Base-by-base conservation (phyloP, 2,888 invertebrate species). In the Anthophora plumipes region DNA sequence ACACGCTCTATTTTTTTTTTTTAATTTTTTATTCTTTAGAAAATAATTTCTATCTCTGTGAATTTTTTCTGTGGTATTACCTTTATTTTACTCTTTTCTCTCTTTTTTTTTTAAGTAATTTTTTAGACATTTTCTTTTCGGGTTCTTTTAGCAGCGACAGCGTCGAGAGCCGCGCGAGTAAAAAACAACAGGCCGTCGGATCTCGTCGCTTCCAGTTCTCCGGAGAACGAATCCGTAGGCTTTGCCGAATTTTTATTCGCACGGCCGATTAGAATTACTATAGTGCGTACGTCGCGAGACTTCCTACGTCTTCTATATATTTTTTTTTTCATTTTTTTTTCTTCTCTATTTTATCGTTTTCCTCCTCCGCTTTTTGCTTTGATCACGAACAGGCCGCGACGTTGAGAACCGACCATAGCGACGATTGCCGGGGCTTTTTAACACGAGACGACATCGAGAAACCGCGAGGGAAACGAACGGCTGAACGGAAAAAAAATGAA, bases 21-120 rank as follows among this genome's bases (percentile, higher is more conserved):
- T 46, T 14, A n/a, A 54, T 54, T 77, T 31, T 48, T 50, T 78
- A 52, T 59, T 69, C 52, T 66, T 81, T 80, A 75, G 82, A 82
- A 82, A 82, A 82, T 82, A 82, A 82, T 77, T 64, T 82, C 66
- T 77, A 80, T 82, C 80, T 80, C 52, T 77, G 39, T 73, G 74
- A 79, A 25, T 70, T 66, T 74, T 43, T 77, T 46, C 31, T 68
- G 31, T 48, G 12, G 31, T 31, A 31, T 31, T n/a, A n/a, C n/a
- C 31, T 1, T 31, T 31, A 31, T 31, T n/a, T n/a, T n/a, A n/a
- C 31, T 31, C 31, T 31, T 31, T 4, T 43, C 9, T 22, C 0
- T 55, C 31, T 46, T 9, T 22, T 22, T 11, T 39, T 17, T 46
- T 50, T 57, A 25, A 4, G 31, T 31, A 31, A 31, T 31, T 31